Base-by-base conservation (phyloP, 2,888 invertebrate species). In the Nowickia ferox region DNA sequence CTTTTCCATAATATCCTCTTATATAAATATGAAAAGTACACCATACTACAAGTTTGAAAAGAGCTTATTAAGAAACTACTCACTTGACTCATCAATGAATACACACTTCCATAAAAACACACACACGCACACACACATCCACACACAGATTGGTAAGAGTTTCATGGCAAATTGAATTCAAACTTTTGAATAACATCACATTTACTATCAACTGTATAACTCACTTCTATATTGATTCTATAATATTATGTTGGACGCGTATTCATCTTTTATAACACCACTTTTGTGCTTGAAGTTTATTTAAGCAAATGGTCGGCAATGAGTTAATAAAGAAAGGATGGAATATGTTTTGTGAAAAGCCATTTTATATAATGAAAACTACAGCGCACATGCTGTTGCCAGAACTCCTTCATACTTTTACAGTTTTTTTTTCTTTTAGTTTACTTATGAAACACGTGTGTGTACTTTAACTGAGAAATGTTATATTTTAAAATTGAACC, bases 161-260 rank as follows among this genome's bases (percentile, higher is more conserved):
- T 75, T 17, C 42, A 69, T 68, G 53, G 74, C n/a, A 76, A 82
- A 82, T 68, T 82, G 46, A 63, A 76, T 68, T 63, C 63, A 82
- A 69, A 53, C 46, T 69, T 65, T 17, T 76, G 48, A 61, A 82
- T 63, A 46, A 55, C 44, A 76, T 55, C 63, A 76, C 75, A 63
- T 63, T 75, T 42, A 51, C 53, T 79, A 61, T 51, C 42, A 9
- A 30, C 30, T 11, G 15, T 17, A 17, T 63, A 11, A 63, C 38
- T 53, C 44, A 53, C 71, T 72, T 22, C 22, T 74, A 48, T 44
- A 30, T 51, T 59, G 22, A 65, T 76, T 42, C 46, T 48, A 10
- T 48, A 38, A 57, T 22, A 57, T 80, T 57, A 65, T 65, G 22
- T 42, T 61, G 46, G 19, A n/a, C 55, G 40, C 59, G 46, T 71